Base-by-base conservation (phyloP, 2,113 vertebrate species). In the Proterorhinus semilunaris region DNA sequence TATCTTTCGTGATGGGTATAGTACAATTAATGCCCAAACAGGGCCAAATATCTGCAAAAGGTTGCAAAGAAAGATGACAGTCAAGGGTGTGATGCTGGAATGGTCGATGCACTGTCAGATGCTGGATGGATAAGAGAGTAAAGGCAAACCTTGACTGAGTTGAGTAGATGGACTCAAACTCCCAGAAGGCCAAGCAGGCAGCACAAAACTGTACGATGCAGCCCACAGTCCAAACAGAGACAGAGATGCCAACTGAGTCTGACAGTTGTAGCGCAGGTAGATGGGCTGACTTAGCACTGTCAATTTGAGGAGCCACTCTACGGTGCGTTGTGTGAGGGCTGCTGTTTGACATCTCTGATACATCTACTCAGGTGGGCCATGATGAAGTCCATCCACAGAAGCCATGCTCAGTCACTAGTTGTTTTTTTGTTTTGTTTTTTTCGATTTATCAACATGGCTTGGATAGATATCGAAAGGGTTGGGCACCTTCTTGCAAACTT, bases 261-360 rank as follows among this genome's bases (percentile, higher is more conserved):
- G 88, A 85, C 85, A 83, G 86, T 57, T 55, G 15, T 49, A 73
- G 69, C 68, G 73, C 57, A 45, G 10, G 0, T 21, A 79, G 59
- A 71, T 63, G 16, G 62, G 74, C 79, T 78, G 72, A 81, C 67
- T 86, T 78, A 74, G 74, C 76, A 48, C 67, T 43, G 72, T 42
- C 54, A 68, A 71, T 64, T 55, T n/a, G 54, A 43, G 21, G 12
- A 63, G 69, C 69, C 43, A 5, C 51, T 54, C 21, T 44, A 17
- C 59, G n/a, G 66, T 12, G 10, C 66, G 71, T 12, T 4, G 27
- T 72, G 71, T 74, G 68, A 78, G 80, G 58, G 73, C 66, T 51
- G 42, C 45, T 51, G 63, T 52, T 69, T 50, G 78, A 80, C 74
- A 65, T 73, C 61, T 74, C 48, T 55, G 9, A 54, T 17, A 11